Evolutionary conservation across 1,140 invertebrate species (phyloP).

Genomic region (Drosophila bocqueti): DNA sequence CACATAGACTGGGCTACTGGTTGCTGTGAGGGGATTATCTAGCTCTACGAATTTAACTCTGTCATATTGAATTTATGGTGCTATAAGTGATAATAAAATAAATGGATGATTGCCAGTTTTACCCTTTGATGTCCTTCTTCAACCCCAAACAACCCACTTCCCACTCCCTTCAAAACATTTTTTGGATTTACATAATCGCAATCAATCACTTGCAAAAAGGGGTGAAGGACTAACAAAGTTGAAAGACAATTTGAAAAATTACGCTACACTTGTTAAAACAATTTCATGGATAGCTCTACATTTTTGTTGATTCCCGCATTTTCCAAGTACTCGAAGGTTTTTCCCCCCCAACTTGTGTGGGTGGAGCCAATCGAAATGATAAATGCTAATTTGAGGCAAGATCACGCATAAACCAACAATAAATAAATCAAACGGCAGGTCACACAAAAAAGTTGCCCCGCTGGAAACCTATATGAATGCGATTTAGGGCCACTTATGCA

Average conservation of each 20-base stretch:
- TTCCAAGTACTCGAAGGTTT: conserved; percentile 30
- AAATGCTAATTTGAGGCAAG: conserved; percentile 84
- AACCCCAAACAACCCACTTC: neutral
- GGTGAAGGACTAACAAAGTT: conserved; percentile 1
- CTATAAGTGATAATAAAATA: conserved; percentile 64
- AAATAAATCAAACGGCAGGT: conserved; percentile 83
- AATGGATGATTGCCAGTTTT: conserved; percentile 1
- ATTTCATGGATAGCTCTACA: conserved; percentile 49
- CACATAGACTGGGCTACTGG: conserved; percentile 40
- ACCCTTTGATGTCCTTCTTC: conserved; percentile 13
- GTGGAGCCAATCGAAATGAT: conserved; percentile 67
- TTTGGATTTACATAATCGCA: conserved; percentile 71
- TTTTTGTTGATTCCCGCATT: conserved; percentile 6
- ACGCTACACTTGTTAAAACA: conserved; percentile 76
- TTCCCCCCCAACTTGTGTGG: neutral
- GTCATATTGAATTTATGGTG: conserved; percentile 71
- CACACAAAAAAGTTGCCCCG: conserved; percentile 71
- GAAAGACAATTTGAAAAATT: conserved; percentile 72
- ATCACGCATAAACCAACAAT: conserved; percentile 84
- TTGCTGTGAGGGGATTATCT: conserved; percentile 55
- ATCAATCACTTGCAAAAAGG: conserved; percentile 62
- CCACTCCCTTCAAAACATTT: conserved; percentile 13
- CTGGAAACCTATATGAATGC: conserved; percentile 72
- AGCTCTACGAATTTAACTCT: conserved; percentile 11
- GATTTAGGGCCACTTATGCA: conserved; percentile 84